Conservation (phyloP, 2,797 vertebrate genomes). For the Sebastes ruberrimus region DNA sequence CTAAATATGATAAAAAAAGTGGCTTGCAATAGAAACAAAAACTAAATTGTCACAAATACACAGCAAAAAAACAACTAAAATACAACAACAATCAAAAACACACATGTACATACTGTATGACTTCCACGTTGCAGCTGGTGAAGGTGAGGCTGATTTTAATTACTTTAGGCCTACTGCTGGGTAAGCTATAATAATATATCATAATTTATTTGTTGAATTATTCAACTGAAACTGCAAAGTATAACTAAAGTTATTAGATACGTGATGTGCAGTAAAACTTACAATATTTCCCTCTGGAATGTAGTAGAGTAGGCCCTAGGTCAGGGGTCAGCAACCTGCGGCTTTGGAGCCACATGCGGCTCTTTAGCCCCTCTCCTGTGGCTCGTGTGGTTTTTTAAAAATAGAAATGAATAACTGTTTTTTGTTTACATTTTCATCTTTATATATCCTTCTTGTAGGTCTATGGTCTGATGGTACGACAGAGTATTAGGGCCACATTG, state of each 20-base stretch:
- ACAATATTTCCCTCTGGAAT: neutral
- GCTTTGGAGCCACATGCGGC: too few relatives aligned
- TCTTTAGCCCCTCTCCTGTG: too few relatives aligned
- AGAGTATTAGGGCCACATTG: too few relatives aligned
- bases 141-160: neutral
- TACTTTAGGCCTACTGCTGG: neutral
- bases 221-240: neutral
- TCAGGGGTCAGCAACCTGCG: too few relatives aligned
- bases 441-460: too few relatives aligned
- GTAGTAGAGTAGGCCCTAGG: neutral
- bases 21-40: neutral
- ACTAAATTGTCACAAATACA: neutral
- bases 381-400: too few relatives aligned
- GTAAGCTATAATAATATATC: neutral
- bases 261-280: neutral
- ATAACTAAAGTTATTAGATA: neutral
- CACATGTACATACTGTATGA: too few relatives aligned
- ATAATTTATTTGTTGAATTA: neutral
- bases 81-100: neutral
- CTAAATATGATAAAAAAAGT: neutral
- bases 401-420: too few relatives aligned
- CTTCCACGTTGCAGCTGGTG: neutral
- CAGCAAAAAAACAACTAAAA: neutral
- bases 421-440: too few relatives aligned
- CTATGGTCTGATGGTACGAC: too few relatives aligned